phyloP scores from a whole-genome alignment of 2,113 vertebrate species.

The Scytalopus superciliaris region DNA sequence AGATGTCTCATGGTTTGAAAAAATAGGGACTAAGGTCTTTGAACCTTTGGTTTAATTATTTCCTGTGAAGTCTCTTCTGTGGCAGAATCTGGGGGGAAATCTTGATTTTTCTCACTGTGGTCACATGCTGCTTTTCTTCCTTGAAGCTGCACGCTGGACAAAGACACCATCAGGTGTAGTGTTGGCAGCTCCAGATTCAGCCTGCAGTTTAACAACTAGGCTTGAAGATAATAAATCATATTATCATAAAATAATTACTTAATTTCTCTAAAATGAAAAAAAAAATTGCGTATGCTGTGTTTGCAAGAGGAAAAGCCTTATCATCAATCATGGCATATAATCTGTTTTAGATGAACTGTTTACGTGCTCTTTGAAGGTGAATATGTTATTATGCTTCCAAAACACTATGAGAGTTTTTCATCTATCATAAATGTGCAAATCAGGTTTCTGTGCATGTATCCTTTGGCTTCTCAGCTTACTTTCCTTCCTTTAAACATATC shows the following conservation, averaged over 20 bases:
- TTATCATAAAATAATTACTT: slow-evolving; percentile 43
- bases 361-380: slow-evolving; percentile 21
- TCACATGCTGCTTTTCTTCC: not conserved
- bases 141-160: not conserved
- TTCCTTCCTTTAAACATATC: not conserved
- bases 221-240: slow-evolving; percentile 17
- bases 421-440: not conserved
- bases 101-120: not conserved
- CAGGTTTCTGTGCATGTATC: not conserved
- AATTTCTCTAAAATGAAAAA: slow-evolving; percentile 41
- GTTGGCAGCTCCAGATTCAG: not conserved
- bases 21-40: not conserved
- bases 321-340: slow-evolving; percentile 34
- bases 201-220: not conserved
- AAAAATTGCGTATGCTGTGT: not conserved
- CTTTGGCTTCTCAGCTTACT: not conserved
- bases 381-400: slow-evolving; percentile 18
- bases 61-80: not conserved
- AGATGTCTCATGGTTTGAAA: not conserved
- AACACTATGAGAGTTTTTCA: not conserved
- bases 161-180: not conserved
- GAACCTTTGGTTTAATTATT: not conserved
- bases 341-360: not conserved
- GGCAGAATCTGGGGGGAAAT: not conserved
- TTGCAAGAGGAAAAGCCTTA: not conserved